Base-by-base conservation (phyloP, 2,113 vertebrate genomes). In the Sinocyclocheilus anophthalmus region DNA sequence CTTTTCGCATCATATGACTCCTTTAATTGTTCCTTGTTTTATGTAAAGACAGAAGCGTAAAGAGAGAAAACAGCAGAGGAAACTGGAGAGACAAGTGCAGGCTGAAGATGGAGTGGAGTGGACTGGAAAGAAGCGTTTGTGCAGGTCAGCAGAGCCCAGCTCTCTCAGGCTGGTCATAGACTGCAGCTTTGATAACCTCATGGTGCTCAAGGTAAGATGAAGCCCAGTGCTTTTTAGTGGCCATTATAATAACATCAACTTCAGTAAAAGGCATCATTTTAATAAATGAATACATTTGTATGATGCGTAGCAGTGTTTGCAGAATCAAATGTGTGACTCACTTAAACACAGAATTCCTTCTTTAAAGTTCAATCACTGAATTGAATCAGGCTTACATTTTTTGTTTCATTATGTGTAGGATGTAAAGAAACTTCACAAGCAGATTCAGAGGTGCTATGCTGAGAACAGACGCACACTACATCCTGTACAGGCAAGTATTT, bases 391-490 rank as follows among this genome's bases (percentile, higher is more conserved):
- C 39, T 22, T 33, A 2, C 48, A 10, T 45, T 16, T 33, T 55
- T 50, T 65, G 30, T 33, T 33, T 59, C 20, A 16, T 61, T 11
- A 33, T 91, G 80, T 76, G 86, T 83, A 99, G 97, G 98, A 99
- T 73, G 94, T 99, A 33, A 95, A 96, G 91, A 99, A 99, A 91
- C 97, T 99, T 84, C 97, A 99, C 93, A 99, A 97, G 90, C 98
- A 99, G 93, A 97, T 99, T 92, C 97, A 99, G 91, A 94, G 98
- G 72, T 99, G 97, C 90, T 99, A 99, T 0, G 96, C 98, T 77
- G 97, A 98, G 92, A 99, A 99, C 91, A 94, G 97, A 85, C 95
- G 97, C 63, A 97, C 97, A 0, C 80, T 91, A 5, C 96, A 95
- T 90, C 97, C 97, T 11, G 97, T 97, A 39, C 97, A 98, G 96